Conservation (phyloP, 2,888 invertebrate species). For the Tryphoninae sp. region DNA sequence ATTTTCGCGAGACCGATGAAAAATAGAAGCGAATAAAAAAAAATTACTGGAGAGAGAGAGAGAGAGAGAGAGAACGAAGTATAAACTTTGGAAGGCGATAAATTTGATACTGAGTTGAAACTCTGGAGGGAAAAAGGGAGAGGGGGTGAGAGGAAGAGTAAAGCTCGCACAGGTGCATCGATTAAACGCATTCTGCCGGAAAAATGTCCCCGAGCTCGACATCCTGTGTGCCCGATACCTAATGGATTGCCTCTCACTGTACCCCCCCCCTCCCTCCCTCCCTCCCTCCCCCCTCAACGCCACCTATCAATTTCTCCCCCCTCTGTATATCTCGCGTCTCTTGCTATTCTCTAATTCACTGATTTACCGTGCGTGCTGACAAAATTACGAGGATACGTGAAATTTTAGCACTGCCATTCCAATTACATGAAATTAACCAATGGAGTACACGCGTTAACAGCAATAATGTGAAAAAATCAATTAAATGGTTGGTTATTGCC, state of each 20-base stretch:
- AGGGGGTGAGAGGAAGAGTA: constrained; percentile 7
- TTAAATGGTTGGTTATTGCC: no score
- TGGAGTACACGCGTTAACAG: no score
- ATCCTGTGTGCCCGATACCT: constrained; percentile 49
- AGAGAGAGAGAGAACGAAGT: not conserved
- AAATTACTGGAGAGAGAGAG: not conserved
- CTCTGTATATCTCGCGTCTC: constrained; percentile 7
- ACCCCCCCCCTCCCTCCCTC: not conserved
- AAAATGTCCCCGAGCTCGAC: constrained; percentile 48
- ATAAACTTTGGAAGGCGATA: constrained; percentile 39
- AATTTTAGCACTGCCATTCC: not conserved
- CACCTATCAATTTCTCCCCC: not conserved
- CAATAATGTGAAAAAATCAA: no score
- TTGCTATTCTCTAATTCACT: constrained; percentile 24
- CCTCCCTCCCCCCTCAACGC: not conserved
- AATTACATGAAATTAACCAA: not conserved
- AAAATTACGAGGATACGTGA: constrained; percentile 35
- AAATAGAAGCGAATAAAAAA: constrained; percentile 13
- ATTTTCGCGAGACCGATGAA: constrained; percentile 20
- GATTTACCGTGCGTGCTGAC: constrained; percentile 38
- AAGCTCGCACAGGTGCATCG: constrained; percentile 56
- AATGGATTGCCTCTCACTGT: constrained; percentile 58
- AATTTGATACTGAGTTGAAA: constrained; percentile 48
- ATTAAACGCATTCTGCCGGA: constrained; percentile 60
- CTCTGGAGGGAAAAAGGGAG: not conserved